Conservation (phyloP, 2,888 invertebrate species). For the Dione juno region DNA sequence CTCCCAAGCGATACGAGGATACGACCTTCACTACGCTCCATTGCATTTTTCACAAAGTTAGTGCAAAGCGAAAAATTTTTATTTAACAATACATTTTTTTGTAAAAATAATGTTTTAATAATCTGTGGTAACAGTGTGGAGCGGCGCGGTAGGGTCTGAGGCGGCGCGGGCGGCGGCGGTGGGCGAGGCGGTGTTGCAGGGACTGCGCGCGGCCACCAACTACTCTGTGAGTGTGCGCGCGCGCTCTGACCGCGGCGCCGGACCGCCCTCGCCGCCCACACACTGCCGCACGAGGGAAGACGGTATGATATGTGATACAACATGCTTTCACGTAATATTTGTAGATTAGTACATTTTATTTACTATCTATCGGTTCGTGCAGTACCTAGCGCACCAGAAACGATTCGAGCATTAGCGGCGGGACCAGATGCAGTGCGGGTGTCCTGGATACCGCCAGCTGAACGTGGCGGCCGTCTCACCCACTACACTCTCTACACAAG, state of each 20-base stretch:
- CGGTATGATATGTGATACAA: conserved; percentile 68
- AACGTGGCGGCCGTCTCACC: conserved; percentile 88
- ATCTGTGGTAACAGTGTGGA: conserved; percentile 46
- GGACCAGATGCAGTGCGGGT: conserved; percentile 90
- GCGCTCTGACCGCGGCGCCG: conserved; percentile 90
- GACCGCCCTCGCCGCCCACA: conserved; percentile 87
- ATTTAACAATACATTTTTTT: not conserved
- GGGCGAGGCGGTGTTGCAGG: conserved; percentile 84
- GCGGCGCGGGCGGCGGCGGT: conserved; percentile 49
- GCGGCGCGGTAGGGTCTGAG: conserved; percentile 46
- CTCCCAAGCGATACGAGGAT: conserved; percentile 87
- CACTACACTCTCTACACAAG: conserved; percentile 90
- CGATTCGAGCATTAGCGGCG: conserved; percentile 89
- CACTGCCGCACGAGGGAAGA: conserved; percentile 91
- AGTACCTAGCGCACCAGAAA: conserved; percentile 91
- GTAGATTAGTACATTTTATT: not conserved
- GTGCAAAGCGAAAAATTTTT: conserved; percentile 33
- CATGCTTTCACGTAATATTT: not conserved
- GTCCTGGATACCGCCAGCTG: conserved; percentile 90
- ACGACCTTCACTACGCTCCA: conserved; percentile 90
- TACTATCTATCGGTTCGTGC: conserved; percentile 35
- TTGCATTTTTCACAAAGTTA: conserved; percentile 56
- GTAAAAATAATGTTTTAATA: not conserved
- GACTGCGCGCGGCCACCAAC: conserved; percentile 90
- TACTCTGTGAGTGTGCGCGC: conserved; percentile 92